A percentile compares a stretch with the other conserved stretches of the same genome.
Conservation (phyloP, 2,113 vertebrate genomes). For the Montifringilla adamsi region DNA sequence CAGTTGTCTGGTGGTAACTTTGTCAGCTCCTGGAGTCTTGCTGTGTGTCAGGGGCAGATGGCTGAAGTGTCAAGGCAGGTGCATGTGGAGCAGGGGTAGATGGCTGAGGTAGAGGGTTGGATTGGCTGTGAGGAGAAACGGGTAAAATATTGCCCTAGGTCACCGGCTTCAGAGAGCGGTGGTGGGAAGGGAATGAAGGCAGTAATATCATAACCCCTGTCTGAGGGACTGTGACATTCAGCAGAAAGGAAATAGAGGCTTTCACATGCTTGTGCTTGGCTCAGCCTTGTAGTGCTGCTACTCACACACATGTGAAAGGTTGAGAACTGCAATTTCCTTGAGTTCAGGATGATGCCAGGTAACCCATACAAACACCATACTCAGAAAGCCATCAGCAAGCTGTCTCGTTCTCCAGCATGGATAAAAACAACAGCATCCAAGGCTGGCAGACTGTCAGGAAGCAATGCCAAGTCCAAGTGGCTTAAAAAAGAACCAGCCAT, state of each 20-base stretch:
- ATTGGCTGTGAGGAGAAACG: not conserved
- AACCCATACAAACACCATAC: not conserved
- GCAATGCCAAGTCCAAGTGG: constrained; percentile 36
- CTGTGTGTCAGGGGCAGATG: not conserved
- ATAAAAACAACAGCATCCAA: constrained; percentile 31
- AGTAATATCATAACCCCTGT: not conserved
- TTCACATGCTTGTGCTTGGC: not conserved
- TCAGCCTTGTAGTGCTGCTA: not conserved
- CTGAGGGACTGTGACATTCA: not conserved
- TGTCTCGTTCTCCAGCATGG: constrained; percentile 7
- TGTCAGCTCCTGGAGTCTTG: not conserved
- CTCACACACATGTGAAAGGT: not conserved
- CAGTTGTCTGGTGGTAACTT: constrained; percentile 58
- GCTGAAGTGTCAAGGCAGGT: not conserved
- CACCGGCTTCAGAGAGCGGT: not conserved
- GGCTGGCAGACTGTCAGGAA: constrained; percentile 26
- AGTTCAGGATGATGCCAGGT: constrained; percentile 7
- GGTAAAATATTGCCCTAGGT: not conserved
- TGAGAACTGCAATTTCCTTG: not conserved
- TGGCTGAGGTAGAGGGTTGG: not conserved
- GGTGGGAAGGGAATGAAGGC: not conserved
- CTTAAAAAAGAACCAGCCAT: constrained; percentile 41
- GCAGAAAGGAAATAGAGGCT: not conserved
- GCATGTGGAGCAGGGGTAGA: not conserved
- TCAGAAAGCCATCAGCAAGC: constrained; percentile 24